Conservation (phyloP, 53 echinoderm and acorn worm species). For the Echinarachnius parma region DNA sequence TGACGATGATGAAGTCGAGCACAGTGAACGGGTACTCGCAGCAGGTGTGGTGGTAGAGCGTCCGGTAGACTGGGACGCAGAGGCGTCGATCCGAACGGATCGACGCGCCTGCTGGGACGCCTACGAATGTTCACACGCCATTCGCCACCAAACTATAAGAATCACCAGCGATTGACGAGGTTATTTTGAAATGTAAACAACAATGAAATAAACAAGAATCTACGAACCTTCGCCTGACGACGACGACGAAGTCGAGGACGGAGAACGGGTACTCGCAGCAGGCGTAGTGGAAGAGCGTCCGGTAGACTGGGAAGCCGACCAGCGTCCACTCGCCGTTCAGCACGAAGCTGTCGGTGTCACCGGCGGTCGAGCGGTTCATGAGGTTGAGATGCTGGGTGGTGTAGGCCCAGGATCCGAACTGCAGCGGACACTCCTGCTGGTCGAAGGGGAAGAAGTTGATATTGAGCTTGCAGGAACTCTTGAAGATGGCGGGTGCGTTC, state of each 20-base stretch:
- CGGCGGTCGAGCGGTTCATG: conserved; percentile 57
- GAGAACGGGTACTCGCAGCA: conserved; percentile 77
- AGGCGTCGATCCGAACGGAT: too few species aligned
- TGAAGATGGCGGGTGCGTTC: conserved; percentile 90
- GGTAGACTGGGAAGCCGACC: conserved; percentile 69
- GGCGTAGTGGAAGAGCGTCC: conserved; percentile 45
- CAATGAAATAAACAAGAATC: too few species aligned
- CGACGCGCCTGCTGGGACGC: too few species aligned
- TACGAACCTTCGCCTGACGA: conserved; percentile 57
- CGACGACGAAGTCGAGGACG: conserved; percentile 68
- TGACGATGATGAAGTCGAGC: conserved; percentile 68
- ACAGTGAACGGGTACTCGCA: conserved; percentile 71
- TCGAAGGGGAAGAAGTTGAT: conserved; percentile 91
- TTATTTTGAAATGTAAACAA: conserved; percentile 50
- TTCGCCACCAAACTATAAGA: conserved; percentile 56
- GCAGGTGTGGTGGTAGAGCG: conserved; percentile 53
- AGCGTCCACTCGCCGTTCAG: conserved; percentile 85
- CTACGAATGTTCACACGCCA: conserved; percentile 70
- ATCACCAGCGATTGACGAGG: conserved; percentile 56
- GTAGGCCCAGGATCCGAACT: conserved; percentile 93
- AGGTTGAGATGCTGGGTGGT: conserved; percentile 64
- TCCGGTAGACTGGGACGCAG: conserved; percentile 71
- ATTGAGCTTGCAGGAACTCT: conserved; percentile 87
- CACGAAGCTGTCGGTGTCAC: conserved; percentile 68
- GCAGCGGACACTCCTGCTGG: conserved; percentile 68